Conservation (phyloP, 2,888 invertebrate genomes). For the Saturnia japonica region DNA sequence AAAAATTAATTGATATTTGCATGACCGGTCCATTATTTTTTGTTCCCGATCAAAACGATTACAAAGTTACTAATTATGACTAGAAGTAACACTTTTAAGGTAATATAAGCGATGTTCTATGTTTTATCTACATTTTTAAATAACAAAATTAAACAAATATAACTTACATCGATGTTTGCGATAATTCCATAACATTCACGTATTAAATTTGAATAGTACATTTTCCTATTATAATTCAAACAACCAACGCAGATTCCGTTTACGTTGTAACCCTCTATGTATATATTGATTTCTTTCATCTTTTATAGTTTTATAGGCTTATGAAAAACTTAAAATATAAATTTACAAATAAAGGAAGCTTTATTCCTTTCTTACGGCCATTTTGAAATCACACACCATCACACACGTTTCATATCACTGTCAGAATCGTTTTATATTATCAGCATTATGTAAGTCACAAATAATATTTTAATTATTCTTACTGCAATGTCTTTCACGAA, state of each 20-base stretch:
- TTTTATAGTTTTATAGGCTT: conserved; percentile 26
- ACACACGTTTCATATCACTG: conserved; percentile 7
- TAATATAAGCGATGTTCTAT: background rate
- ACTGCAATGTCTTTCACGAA: background rate
- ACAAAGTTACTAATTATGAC: conserved; percentile 32
- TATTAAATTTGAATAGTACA: conserved; percentile 58
- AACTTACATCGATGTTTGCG: conserved; percentile 70
- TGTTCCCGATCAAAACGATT: conserved; percentile 50
- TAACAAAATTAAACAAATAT: conserved; percentile 7
- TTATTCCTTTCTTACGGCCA: conserved; percentile 73
- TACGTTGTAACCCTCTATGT: conserved; percentile 76
- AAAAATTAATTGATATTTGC: conserved; percentile 18
- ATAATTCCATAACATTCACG: conserved; percentile 62
- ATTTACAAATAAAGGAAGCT: conserved; percentile 59
- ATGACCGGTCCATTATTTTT: conserved; percentile 65
- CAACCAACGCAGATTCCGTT: conserved; percentile 77
- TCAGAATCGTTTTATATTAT: background rate
- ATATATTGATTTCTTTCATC: conserved; percentile 75
- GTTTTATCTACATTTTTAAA: background rate
- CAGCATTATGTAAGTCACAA: background rate
- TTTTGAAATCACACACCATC: conserved; percentile 43
- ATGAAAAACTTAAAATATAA: conserved; percentile 35
- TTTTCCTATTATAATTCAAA: conserved; percentile 69
- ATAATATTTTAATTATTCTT: background rate
- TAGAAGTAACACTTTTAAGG: conserved; percentile 24